Base-by-base conservation (phyloP, 2,888 invertebrate genomes). In the Habrosyne pyritoides region DNA sequence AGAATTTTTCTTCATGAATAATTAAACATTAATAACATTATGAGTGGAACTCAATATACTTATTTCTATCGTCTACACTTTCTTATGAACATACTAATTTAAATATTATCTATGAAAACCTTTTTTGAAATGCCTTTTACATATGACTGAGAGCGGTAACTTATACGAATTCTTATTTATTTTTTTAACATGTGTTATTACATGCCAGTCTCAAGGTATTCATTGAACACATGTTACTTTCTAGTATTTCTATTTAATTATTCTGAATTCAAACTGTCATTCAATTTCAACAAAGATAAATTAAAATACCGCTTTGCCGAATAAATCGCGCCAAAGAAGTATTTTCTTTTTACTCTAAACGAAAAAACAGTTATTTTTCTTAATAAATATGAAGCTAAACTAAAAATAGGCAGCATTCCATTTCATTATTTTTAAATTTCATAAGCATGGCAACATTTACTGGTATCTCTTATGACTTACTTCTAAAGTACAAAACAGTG, bases 1-100 rank as follows among this genome's bases (percentile, higher is more conserved):
- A 66, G 62, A 69, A 60, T 69, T 65, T 67, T 67, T 77, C 77
- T 77, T 78, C 74, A n/a, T 71, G 70, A 75, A 70, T 47, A 47
- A 21, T 24, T 24, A 24, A 5, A 24, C 62, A 56, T 63, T 70
- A 63, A n/a, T n/a, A n/a, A n/a, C n/a, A n/a, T n/a, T n/a, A n/a
- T 58, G 56, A 69, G 42, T 42, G 42, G 24, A 50, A 10, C 30
- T 21, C 50, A 50, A 18, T 36, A 52, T 55, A 50, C 48, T 55
- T 24, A 53, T 47, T 49, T 46, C 50, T 54, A 57, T 53, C 30
- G 33, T 47, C 18, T 53, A 30, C 21, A 47, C 28, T 30, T 7
- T 18, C 12, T 48, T 49, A 36, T 42, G 14, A n/a, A 42, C 21
- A 50, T 28, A 50, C 50, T 26, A 26, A 50, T 50, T 50, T 50